phyloP scores from a whole-genome alignment of 2,797 vertebrate species.

The Trematomus bernacchii region DNA sequence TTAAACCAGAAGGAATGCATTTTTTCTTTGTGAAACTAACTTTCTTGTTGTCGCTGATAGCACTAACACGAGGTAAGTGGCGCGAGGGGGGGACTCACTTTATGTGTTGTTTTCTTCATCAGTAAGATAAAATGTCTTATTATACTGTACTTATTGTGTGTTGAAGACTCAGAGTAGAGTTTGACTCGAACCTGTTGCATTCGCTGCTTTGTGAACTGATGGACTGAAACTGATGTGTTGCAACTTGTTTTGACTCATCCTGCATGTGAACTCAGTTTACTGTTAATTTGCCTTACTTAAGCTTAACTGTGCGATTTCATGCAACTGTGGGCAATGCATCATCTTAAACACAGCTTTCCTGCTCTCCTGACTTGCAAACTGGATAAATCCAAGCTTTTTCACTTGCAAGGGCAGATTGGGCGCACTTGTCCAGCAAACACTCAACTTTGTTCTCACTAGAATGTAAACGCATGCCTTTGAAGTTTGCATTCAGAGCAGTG shows the following conservation, averaged over 20 bases:
- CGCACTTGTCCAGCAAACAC: conserved; percentile 27
- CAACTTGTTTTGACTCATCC: not conserved
- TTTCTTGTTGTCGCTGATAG: conserved; percentile 81
- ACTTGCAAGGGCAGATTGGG: conserved; percentile 31
- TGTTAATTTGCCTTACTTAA: not conserved
- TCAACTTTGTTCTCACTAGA: conserved; percentile 44
- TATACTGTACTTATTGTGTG: not conserved
- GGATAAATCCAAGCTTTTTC: not conserved
- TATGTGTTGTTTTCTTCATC: not conserved
- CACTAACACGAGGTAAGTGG: conserved; percentile 82
- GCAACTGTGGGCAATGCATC: conserved; percentile 45
- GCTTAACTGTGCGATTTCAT: not conserved
- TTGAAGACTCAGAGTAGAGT: too few species aligned
- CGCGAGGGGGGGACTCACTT: not conserved
- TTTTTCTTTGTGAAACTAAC: conserved; percentile 83
- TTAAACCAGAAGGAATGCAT: conserved; percentile 87
- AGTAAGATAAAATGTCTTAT: not conserved
- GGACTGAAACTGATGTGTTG: not conserved
- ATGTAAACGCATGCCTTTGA: conserved; percentile 54
- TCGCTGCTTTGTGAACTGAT: not conserved
- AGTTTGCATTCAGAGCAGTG: conserved; percentile 40
- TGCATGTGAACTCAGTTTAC: not conserved
- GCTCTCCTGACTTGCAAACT: not conserved
- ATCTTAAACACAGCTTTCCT: conserved; percentile 1
- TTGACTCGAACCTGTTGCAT: conserved; percentile 28